Percentiles rank a stretch among this genome's conserved stretches.
Conservation (phyloP, 2,113 vertebrate genomes). For the Thinocorus orbignyianus region DNA sequence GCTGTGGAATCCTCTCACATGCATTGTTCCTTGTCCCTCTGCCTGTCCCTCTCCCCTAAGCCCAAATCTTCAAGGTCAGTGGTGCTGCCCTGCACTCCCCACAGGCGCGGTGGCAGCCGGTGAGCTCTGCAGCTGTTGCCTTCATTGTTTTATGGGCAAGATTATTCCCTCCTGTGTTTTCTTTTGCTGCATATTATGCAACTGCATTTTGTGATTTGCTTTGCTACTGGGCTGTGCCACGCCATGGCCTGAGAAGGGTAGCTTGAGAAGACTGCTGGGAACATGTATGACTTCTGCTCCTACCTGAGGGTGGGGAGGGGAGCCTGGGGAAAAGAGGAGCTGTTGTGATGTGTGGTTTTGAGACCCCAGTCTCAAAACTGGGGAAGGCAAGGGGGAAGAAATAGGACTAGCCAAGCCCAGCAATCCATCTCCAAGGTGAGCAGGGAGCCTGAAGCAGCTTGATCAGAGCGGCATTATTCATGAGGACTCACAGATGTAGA, state of each 20-base stretch:
- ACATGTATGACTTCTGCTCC: background rate
- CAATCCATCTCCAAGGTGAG: background rate
- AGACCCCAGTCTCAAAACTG: background rate
- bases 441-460: background rate
- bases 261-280: background rate
- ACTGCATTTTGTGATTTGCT: background rate
- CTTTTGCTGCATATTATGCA: constrained; percentile 13
- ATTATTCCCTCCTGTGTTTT: background rate
- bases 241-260: background rate
- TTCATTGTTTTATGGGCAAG: background rate
- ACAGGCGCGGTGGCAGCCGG: background rate
- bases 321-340: background rate
- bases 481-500: background rate
- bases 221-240: background rate
- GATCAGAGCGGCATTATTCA: constrained; percentile 16
- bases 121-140: background rate
- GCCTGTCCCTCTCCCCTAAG: background rate
- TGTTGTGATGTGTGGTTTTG: background rate
- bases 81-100: background rate
- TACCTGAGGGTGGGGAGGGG: background rate
- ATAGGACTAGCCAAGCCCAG: background rate
- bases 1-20: background rate
- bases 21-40: background rate
- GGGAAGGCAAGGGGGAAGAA: background rate
- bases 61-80: background rate